Base-by-base conservation (phyloP, 2,113 vertebrate species). In the Ammodytes marinus region DNA sequence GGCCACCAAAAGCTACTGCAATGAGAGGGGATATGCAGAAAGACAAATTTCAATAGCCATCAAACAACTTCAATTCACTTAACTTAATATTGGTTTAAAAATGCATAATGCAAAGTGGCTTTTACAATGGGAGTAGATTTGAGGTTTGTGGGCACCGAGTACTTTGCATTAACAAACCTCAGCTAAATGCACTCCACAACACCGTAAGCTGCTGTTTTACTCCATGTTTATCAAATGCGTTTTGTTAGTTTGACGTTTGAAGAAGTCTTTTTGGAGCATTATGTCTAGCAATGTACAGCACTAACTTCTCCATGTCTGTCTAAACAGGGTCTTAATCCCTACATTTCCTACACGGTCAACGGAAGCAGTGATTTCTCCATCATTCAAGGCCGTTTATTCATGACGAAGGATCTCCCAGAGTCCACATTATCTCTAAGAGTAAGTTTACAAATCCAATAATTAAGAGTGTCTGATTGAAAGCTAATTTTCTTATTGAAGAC, bases 301-400 rank as follows among this genome's bases (percentile, higher is more conserved):
- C 46, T 53, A 54, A 79, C 57, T 7, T 79, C 17, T 45, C 5
- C 0, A 52, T 78, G 19, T 77, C 19, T 80, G 45, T 17, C 74
- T n/a, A 45, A 74, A 49, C 89, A 97, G 97, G 94, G 92, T 19
- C 0, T 94, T 54, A 98, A 98, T 90, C 96, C 96, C 17, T 12
- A 91, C 71, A 87, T 97, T 0, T 19, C 8, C 5, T 97, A 97
- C 83, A 74, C 52, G 5, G n/a, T 96, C 52, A n/a, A 27, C 1
- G 94, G 86, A 12, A 94, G 60, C 82, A 83, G 8, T 0, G 85
- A 89, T 9, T 97, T 98, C 88, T 75, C 42, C 0, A 71, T 95
- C 13, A 35, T 49, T 37, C 81, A 94, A 0, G 95, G 96, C 35
- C 88, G 91, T 77, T 85, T 98, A 69, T 90, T 96, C 80, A 95